These are phyloP conservation scores for Gasterosteus aculeatus DNA, from an alignment of 2,113 vertebrate species.

Conservation along the genomic window DNA sequence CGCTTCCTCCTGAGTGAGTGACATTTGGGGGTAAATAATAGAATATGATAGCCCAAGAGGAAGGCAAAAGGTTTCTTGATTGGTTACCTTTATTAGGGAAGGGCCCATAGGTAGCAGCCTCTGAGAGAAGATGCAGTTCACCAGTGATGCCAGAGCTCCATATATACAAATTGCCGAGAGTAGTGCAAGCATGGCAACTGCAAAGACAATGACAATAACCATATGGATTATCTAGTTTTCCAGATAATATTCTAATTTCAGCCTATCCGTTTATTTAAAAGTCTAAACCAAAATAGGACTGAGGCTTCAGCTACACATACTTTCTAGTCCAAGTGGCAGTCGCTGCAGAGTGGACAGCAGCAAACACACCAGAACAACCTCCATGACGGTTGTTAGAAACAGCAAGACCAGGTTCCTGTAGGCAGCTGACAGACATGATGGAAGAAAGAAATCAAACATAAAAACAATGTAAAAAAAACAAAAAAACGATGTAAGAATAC, in stretches of 20 bases:
- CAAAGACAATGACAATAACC: slow-evolving; percentile 8
- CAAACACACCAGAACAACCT: slow-evolving; percentile 85
- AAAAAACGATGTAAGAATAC: too few species aligned
- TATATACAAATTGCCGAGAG: slow-evolving; percentile 84
- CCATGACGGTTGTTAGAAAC: slow-evolving; percentile 82
- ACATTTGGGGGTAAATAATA: not conserved
- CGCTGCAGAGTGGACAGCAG: slow-evolving; percentile 85
- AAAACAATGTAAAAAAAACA: too few species aligned
- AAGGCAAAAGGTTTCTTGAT: not conserved
- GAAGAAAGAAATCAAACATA: not conserved
- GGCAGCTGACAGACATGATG: slow-evolving; percentile 77
- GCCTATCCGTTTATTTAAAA: not conserved
- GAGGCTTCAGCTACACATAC: slow-evolving; percentile 68
- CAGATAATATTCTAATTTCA: not conserved
- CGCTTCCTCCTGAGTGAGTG: slow-evolving; percentile 46
- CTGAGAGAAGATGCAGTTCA: slow-evolving; percentile 83
- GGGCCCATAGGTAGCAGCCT: slow-evolving; percentile 83
- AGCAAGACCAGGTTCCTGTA: slow-evolving; percentile 84
- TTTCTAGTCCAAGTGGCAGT: slow-evolving; percentile 84
- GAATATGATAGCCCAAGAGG: not conserved
- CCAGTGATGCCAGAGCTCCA: slow-evolving; percentile 82
- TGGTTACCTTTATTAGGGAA: slow-evolving; percentile 80
- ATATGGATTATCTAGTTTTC: not conserved
- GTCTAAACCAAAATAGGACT: not conserved
- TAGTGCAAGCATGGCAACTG: slow-evolving; percentile 83